Evolutionary conservation across 1,140 invertebrate species (phyloP).

Genomic region (Homalodisca vitripennis): DNA sequence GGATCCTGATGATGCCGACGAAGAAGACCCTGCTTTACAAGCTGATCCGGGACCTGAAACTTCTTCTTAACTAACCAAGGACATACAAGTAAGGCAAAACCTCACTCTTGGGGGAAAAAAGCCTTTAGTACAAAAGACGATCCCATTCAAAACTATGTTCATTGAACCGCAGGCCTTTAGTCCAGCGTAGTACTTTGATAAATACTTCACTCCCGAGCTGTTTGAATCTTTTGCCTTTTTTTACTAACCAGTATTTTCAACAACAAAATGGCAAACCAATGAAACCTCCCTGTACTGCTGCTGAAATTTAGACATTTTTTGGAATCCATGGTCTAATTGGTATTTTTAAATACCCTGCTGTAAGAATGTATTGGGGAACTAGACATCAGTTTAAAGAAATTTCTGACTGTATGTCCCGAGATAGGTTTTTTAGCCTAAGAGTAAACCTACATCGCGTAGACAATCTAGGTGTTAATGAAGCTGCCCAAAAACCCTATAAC

Average conservation of each 20-base stretch:
- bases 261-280: neutral
- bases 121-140: too few relatives aligned
- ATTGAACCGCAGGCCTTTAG: too few relatives aligned
- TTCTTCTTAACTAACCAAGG: too few relatives aligned
- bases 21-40: too few relatives aligned
- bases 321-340: constrained; percentile 18
- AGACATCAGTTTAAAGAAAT: neutral
- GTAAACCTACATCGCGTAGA: constrained; percentile 22
- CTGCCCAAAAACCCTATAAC: constrained; percentile 12
- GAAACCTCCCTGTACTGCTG: neutral
- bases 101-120: too few relatives aligned
- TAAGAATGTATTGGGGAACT: constrained; percentile 28
- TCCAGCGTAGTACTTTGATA: neutral
- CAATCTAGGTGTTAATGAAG: neutral
- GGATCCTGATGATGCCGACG: too few relatives aligned
- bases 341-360: constrained; percentile 4
- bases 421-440: constrained; percentile 19
- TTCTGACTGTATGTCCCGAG: constrained; percentile 21
- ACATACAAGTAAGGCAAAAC: too few relatives aligned
- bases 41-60: too few relatives aligned
- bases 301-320: neutral
- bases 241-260: neutral
- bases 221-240: neutral
- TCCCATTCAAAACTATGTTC: too few relatives aligned
- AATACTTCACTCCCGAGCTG: neutral